Evolutionary conservation across 2,797 vertebrate species (phyloP).

Genomic region (Manis crassicaudata): DNA sequence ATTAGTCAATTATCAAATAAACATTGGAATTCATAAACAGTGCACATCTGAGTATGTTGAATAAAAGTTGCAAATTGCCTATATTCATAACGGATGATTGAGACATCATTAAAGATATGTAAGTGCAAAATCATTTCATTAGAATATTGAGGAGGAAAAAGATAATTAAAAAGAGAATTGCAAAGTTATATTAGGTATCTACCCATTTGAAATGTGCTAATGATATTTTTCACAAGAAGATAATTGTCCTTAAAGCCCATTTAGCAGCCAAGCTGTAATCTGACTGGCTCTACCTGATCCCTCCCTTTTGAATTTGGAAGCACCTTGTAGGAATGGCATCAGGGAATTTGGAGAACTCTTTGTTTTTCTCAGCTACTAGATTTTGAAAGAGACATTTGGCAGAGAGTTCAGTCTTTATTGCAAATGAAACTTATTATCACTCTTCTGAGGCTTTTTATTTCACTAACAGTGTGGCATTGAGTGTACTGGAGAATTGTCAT

Average conservation of each 20-base stretch:
- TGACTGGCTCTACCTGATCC: not conserved
- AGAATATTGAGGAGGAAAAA: constrained; percentile 46
- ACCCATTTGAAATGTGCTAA: constrained; percentile 51
- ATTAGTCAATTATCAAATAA: constrained; percentile 72
- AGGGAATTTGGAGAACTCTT: not conserved
- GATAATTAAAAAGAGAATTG: constrained; percentile 47
- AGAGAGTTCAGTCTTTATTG: not conserved
- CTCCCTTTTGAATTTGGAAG: not conserved
- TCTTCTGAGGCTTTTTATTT: not conserved
- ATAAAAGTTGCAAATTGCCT: constrained; percentile 65
- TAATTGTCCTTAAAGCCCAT: not conserved
- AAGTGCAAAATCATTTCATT: constrained; percentile 68
- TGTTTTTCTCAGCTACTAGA: not conserved
- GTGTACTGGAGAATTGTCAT: not conserved
- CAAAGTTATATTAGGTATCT: constrained; percentile 46
- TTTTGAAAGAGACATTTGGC: constrained; percentile 22
- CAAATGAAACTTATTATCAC: not conserved
- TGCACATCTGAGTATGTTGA: constrained; percentile 13
- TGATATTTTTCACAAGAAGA: constrained; percentile 48
- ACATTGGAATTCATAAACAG: constrained; percentile 65
- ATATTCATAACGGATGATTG: constrained; percentile 29
- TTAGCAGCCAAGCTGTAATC: not conserved
- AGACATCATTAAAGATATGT: constrained; percentile 66
- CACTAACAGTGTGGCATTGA: not conserved
- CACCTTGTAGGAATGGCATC: not conserved